Evolutionary conservation across 2,888 invertebrate genomes (phyloP), one percentile per base, ranked within the genome.

Genomic region (Leptopterna dolabrata): DNA sequence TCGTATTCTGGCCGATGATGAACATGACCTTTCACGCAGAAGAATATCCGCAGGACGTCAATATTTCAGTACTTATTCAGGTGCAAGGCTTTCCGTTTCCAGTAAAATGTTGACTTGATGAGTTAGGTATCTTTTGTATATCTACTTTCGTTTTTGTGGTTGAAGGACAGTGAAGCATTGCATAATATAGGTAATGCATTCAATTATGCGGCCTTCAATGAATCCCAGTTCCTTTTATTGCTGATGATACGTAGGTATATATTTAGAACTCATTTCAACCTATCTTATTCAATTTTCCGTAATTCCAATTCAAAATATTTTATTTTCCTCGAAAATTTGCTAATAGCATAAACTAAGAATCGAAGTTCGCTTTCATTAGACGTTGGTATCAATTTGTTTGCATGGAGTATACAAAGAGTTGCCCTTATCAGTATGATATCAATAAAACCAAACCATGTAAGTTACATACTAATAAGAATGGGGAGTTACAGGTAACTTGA

Each of bases 1-100:
- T 98, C 0, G 98, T 98, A 88, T 94, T 94, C 87, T 96, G 96
- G 90, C 95, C 95, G 93, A 97, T 96, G 71, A 95, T 94, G 91
- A 97, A 97, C 90, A 94, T 94, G 2, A 96, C 95, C 95, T 96
- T 87, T 45, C 29, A 30, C 36, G 85, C 36, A 76, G 36, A 82
- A 63, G 82, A 82, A 63, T 63, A 24, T 63, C 63, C 47, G 27
- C 6, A 80, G 51, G 43, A 80, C 7, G 43, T 24, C 19, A 63
- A 63, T 27, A 63, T 63, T 63, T 24, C 63, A 24, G 14, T n/a
- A 29, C 24, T 41, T 43, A 19, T 30, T 19, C 36, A 73, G 9
- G 63, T 24, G 6, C n/a, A 0, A 24, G 6, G 11, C 36, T 36
- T 36, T 27, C 24, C 24, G 24, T 63, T 63, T 63, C 24, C 63